Base-by-base conservation (phyloP, 2,113 vertebrate species). In the Perca fluviatilis region DNA sequence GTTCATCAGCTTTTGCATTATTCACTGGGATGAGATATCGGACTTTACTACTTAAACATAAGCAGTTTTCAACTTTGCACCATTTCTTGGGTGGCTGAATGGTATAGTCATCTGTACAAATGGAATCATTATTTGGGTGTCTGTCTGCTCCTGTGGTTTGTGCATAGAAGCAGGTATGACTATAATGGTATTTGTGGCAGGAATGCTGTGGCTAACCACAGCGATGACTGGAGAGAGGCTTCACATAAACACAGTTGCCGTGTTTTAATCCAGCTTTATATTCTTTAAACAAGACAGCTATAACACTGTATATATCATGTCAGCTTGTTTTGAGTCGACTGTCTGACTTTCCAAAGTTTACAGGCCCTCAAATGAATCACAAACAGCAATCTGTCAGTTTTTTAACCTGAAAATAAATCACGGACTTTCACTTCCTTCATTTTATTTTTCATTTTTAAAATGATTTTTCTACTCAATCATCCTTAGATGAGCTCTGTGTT, bases 121-220 rank as follows among this genome's bases (percentile, higher is more conserved):
- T 88, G 69, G 77, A 78, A 84, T 81, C n/a, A 84, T 88, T 88
- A 54, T 87, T 85, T 85, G 69, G 76, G 84, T 86, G 84, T 88
- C 82, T 91, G 84, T 86, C 81, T 85, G 68, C 77, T 86, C 6
- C 80, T 79, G 80, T 12, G 66, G 86, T 83, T 77, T 72, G 74
- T 88, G 80, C 73, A 61, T 69, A 79, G 43, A 66, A 85, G 86
- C 88, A 92, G 87, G 83, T 89, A 90, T 91, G 90, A 91, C 80
- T 92, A 81, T 89, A 79, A 81, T 30, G 73, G 75, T 91, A 82
- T 90, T 74, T 89, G 86, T 23, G 65, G 65, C 19, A 75, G 75
- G 89, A 90, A 91, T 57, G 82, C 62, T 82, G 92, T 46, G 92
- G 92, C 61, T 73, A 74, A 85, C 94, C 91, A 84, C 89, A 93